Percentiles rank a stretch among this genome's conserved stretches.
These are phyloP conservation scores for Drosophila baimaii DNA, from an alignment of 1,140 invertebrate genomes.

Conservation along the genomic window DNA sequence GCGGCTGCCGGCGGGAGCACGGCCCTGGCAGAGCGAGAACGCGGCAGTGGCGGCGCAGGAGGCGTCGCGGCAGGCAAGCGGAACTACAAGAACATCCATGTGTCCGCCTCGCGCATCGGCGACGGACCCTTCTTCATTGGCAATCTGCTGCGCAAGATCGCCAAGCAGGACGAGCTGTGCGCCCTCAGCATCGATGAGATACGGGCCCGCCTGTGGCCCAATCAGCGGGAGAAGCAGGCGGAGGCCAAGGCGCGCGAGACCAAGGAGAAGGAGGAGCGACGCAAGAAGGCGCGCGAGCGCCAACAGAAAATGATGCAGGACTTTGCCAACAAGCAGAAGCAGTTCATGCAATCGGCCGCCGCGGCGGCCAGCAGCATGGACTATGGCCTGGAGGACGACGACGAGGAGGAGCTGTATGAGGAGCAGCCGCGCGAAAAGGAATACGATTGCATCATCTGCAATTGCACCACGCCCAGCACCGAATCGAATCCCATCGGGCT, in stretches of 20 bases:
- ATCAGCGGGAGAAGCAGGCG: slow-evolving; percentile 90
- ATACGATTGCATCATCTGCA: slow-evolving; percentile 98
- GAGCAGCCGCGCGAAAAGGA: slow-evolving; percentile 88
- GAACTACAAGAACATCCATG: slow-evolving; percentile 67
- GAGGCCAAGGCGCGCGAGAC: slow-evolving; percentile 89
- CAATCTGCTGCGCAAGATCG: slow-evolving; percentile 90
- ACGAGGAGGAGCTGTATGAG: slow-evolving; percentile 88
- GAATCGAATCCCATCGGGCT: slow-evolving; percentile 95
- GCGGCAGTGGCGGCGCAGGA: not conserved
- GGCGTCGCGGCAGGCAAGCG: not conserved
- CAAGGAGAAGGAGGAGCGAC: slow-evolving; percentile 91
- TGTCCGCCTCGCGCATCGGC: slow-evolving; percentile 88
- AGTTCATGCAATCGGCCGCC: slow-evolving; percentile 94
- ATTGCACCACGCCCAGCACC: slow-evolving; percentile 93
- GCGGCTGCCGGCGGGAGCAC: slow-evolving; percentile 49
- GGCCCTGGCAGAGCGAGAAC: slow-evolving; percentile 52
- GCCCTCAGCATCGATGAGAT: slow-evolving; percentile 88
- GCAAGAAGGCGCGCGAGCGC: slow-evolving; percentile 92
- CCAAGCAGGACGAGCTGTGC: slow-evolving; percentile 89
- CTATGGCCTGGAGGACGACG: slow-evolving; percentile 80
- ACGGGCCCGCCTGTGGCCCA: slow-evolving; percentile 90
- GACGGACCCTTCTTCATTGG: slow-evolving; percentile 95
- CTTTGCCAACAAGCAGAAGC: slow-evolving; percentile 95
- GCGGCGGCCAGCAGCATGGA: slow-evolving; percentile 88
- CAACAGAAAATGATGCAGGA: slow-evolving; percentile 96